A percentile compares a stretch with the other conserved stretches of the same genome.
phyloP scores from a whole-genome alignment of 2,797 vertebrate species.

The Hemibagrus guttatus region DNA sequence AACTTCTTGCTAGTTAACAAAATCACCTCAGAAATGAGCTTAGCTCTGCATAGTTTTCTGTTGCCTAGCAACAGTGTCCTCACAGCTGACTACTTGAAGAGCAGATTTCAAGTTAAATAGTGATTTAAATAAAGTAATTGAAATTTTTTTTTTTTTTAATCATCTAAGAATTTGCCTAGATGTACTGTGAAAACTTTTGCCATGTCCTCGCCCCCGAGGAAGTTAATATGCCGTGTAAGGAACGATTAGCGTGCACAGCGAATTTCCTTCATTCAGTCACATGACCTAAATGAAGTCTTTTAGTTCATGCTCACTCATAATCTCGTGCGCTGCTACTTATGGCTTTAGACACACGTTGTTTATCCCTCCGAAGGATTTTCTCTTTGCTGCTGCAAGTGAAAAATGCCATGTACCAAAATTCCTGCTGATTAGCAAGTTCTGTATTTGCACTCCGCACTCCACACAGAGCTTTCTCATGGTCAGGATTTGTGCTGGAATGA shows the following conservation, averaged over 20 bases:
- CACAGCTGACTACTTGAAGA: not conserved
- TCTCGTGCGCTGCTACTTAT: constrained; percentile 17
- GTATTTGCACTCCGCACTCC: not conserved
- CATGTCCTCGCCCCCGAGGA: not conserved
- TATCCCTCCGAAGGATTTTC: not conserved
- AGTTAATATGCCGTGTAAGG: no score
- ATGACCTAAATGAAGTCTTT: not conserved
- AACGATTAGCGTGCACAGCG: not conserved
- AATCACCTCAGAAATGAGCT: not conserved
- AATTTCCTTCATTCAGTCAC: not conserved
- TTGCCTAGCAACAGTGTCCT: not conserved
- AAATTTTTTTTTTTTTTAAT: not conserved
- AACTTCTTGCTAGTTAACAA: not conserved
- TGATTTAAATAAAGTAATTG: not conserved
- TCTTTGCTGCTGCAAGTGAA: not conserved
- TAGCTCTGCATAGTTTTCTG: not conserved
- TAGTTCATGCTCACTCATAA: not conserved
- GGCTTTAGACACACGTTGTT: not conserved
- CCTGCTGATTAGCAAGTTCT: constrained; percentile 8
- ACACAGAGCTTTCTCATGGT: constrained; percentile 20
- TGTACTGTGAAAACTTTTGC: not conserved
- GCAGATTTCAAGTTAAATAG: not conserved
- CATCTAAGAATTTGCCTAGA: not conserved
- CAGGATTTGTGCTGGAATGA: not conserved
- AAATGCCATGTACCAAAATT: not conserved